Conservation (phyloP, 2,113 vertebrate species). For the Tragelaphus strepsiceros region DNA sequence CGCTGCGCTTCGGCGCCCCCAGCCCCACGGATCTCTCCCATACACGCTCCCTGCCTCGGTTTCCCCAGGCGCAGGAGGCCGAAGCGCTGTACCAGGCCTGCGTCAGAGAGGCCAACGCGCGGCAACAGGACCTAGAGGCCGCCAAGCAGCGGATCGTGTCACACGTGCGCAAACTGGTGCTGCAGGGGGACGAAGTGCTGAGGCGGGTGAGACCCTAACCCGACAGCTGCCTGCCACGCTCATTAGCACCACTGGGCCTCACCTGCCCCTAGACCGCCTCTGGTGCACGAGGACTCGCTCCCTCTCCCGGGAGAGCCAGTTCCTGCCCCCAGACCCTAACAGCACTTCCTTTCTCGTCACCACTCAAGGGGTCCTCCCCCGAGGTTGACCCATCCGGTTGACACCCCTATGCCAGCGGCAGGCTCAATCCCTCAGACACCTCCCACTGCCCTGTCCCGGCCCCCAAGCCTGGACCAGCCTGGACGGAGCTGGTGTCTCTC, state of each 20-base stretch:
- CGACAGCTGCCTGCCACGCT: neutral
- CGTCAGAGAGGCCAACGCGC: conserved; percentile 82
- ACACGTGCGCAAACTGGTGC: conserved; percentile 90
- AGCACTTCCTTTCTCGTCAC: neutral
- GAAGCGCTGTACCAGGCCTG: conserved; percentile 83
- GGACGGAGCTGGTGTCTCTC: rapidly evolving
- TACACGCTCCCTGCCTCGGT: neutral
- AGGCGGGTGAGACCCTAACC: conserved; percentile 82
- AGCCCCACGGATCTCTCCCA: neutral
- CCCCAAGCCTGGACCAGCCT: neutral
- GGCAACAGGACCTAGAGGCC: conserved; percentile 86
- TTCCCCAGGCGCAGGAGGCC: conserved; percentile 83
- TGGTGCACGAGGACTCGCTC: neutral
- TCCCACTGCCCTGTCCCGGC: too few relatives aligned
- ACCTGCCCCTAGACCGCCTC: neutral
- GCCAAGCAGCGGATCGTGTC: conserved; percentile 87
- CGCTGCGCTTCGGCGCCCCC: rapidly evolving
- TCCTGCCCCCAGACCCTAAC: neutral
- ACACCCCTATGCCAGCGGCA: neutral
- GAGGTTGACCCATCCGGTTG: too few relatives aligned
- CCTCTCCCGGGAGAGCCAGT: neutral
- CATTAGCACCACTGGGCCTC: neutral
- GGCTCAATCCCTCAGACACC: neutral
- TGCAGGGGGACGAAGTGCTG: conserved; percentile 91
- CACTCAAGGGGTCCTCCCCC: neutral